Conservation (phyloP, 2,797 vertebrate species). For the Sebastes vulpes region DNA sequence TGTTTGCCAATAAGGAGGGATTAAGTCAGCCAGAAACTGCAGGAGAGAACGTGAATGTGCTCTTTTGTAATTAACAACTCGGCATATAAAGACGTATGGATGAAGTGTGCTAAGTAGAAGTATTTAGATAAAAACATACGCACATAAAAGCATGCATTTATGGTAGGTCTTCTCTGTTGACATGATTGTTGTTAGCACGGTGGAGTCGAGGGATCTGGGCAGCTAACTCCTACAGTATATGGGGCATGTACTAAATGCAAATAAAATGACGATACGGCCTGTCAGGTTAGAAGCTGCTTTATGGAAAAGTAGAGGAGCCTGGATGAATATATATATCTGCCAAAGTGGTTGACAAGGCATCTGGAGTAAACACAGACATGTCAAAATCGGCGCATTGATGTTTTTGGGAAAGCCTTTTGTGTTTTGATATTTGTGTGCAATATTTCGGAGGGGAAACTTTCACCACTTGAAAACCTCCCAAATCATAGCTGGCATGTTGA, state of each 20-base stretch:
- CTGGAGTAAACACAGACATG: conserved; percentile 75
- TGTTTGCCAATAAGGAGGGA: conserved; percentile 81
- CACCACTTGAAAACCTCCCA: conserved; percentile 74
- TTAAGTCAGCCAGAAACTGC: conserved; percentile 70
- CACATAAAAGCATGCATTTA: background rate
- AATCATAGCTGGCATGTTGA: conserved; percentile 81
- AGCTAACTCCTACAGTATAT: conserved; percentile 8
- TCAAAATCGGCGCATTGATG: conserved; percentile 77
- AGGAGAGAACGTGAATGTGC: conserved; percentile 24
- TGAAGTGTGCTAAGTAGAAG: background rate
- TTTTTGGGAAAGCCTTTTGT: conserved; percentile 69
- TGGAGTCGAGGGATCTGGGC: background rate
- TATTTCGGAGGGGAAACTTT: conserved; percentile 75
- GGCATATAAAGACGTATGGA: background rate
- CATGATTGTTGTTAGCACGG: background rate
- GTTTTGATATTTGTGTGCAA: conserved; percentile 63
- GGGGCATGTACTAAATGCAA: conserved; percentile 46
- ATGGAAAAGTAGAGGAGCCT: conserved; percentile 31
- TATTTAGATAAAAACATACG: background rate
- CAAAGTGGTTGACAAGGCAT: conserved; percentile 78
- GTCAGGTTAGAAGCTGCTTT: conserved; percentile 39
- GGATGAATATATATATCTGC: conserved; percentile 69
- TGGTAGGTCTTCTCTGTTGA: background rate
- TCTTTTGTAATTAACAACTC: conserved; percentile 30
- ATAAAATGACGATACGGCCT: conserved; percentile 30